phyloP scores from a whole-genome alignment of 2,888 invertebrate genomes.

The Nyleta sp. region DNA sequence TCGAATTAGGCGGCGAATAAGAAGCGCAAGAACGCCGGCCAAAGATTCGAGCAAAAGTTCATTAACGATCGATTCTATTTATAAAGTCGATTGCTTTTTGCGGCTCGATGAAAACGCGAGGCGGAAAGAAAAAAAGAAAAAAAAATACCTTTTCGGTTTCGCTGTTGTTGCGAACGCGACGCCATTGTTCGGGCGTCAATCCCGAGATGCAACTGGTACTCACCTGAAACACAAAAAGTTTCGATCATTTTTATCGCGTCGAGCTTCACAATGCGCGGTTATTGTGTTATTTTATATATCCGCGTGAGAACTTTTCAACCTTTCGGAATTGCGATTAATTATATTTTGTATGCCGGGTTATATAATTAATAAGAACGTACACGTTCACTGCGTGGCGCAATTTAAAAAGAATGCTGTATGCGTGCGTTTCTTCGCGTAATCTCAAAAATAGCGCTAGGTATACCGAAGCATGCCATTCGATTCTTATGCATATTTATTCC shows the following conservation, averaged over 20 bases:
- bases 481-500: too few relatives aligned
- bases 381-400: conserved; percentile 44
- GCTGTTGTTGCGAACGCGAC: neutral
- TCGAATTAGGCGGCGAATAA: conserved; percentile 65
- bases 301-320: conserved; percentile 58
- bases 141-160: conserved; percentile 11
- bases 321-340: conserved; percentile 54
- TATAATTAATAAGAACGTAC: conserved; percentile 48
- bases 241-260: conserved; percentile 16
- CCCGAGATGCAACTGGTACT: conserved; percentile 35
- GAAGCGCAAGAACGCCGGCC: conserved; percentile 34
- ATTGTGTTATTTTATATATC: conserved; percentile 47
- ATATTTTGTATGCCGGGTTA: conserved; percentile 45
- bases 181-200: conserved; percentile 25
- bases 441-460: too few relatives aligned
- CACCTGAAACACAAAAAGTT: conserved; percentile 47
- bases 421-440: neutral
- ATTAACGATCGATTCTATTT: conserved; percentile 49
- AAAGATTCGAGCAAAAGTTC: conserved; percentile 49
- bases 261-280: conserved; percentile 32
- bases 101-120: neutral
- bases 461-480: too few relatives aligned
- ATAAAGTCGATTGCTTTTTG: conserved; percentile 28
- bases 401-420: conserved; percentile 13
- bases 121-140: neutral